Evolutionary conservation across 2,888 invertebrate genomes (phyloP), one percentile per base, ranked within the genome.

Genomic region (Stomorhina lunata): DNA sequence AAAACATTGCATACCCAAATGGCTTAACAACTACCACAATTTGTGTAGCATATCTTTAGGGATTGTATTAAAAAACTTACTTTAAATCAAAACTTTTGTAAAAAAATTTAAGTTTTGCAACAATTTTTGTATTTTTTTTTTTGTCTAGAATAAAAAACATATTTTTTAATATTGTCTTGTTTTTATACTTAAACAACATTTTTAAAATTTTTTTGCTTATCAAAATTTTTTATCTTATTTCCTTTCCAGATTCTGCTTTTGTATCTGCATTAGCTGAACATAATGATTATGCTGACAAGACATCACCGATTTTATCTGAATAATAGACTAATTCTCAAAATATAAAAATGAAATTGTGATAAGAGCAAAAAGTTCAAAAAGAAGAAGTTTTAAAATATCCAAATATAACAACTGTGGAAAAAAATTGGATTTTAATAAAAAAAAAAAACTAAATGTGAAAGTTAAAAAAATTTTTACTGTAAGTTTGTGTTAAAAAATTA

Each of bases 211-310:
- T 17, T 53, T 6, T 22, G 2, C 9, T 15, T 6, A 1, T 17
- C n/a, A n/a, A n/a, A n/a, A n/a, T 43, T 43, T 59, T 50, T 40
- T 27, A 3, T 29, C 2, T 73, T 65, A n/a, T n/a, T 2, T 43
- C 1, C 12, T 65, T 79, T 79, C 34, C 4, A 78, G 78, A 50
- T 68, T 45, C 4, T 32, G 17, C 0, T 7, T 22, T n/a, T 32
- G 53, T 15, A 32, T 40, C 40, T 22, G 9, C 15, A 20, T 7
- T 48, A 15, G 32, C 37, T 32, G 40, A 66, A 57, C 65, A 69
- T 68, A 69, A 82, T 82, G 78, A 48, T 72, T 50, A 43, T n/a
- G 48, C 69, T 53, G 75, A 34, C 69, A 82, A 53, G 57, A 65
- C 2, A 59, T 65, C 66, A 22, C n/a, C n/a, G 15, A 40, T 32